Evolutionary conservation across 1,140 invertebrate species (phyloP), one percentile per base, ranked within the genome.

Genomic region (Atta cephalotes): DNA sequence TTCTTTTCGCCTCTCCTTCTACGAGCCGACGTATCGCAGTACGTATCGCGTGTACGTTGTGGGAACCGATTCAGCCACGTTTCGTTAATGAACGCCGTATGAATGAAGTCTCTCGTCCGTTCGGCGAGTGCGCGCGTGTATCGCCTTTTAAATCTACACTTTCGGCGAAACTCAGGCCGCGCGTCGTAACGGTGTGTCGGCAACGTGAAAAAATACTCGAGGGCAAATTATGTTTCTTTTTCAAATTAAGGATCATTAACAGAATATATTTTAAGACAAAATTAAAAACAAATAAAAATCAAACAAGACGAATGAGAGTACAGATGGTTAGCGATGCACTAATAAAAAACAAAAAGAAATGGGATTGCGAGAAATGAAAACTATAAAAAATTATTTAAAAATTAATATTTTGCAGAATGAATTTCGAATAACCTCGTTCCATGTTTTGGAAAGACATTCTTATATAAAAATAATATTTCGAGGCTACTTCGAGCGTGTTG

Each of bases 101-200:
- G 88, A 89, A 89, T 89, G 88, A 77, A 89, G 21, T 25, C 49
- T 31, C 81, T 85, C 87, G 60, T 85, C 62, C 81, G 45, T 85
- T 60, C 60, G 56, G 56, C 35, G 71, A 10, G 45, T 74, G 70
- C 58, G 56, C n/a, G 60, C n/a, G 49, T 49, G 77, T 86, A 81
- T 80, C 80, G 56, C 56, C 68, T 74, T 74, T 84, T 74, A 84
- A 84, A 84, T 84, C 80, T 84, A 74, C 80, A 39, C 80, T 62
- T 84, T 84, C 70, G 58, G 70, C 39, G 80, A 84, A 84, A 84
- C n/a, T 14, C 39, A 21, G 25, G 49, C 51, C 31, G 21, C 65
- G 14, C n/a, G 1, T 45, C 1, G 7, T 45, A 51, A 16, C 49
- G 49, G 39, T 14, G 39, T 25, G n/a, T 7, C 68, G 68, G 18